These are phyloP conservation scores for Hyppa rectilinea DNA, from an alignment of 2,888 invertebrate species.

Conservation along the genomic window DNA sequence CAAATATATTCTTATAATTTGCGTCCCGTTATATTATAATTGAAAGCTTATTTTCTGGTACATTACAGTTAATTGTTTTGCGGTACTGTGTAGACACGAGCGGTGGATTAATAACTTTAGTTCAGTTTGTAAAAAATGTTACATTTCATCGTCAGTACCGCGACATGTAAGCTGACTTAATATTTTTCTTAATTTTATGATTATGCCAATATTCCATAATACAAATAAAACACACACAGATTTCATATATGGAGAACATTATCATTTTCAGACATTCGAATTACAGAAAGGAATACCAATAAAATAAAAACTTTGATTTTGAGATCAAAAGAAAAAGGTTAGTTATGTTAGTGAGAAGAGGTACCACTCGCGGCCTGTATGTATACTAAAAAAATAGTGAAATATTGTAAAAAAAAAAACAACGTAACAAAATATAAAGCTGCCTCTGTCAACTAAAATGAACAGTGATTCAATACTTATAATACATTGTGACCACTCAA, in stretches of 20 bases:
- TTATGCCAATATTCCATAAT: slow-evolving; percentile 55
- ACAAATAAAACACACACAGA: slow-evolving; percentile 31
- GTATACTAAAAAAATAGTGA: slow-evolving; percentile 30
- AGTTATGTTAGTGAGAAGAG: slow-evolving; percentile 53
- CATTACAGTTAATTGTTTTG: slow-evolving; percentile 30
- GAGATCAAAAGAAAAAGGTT: slow-evolving; percentile 58
- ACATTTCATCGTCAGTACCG: slow-evolving; percentile 8
- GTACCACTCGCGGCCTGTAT: slow-evolving; percentile 25
- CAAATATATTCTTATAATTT: slow-evolving; percentile 56
- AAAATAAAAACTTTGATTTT: slow-evolving; percentile 52
- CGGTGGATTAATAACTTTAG: slow-evolving; percentile 7
- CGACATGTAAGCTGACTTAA: slow-evolving; percentile 23
- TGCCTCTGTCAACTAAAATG: slow-evolving; percentile 47
- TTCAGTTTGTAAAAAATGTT: slow-evolving; percentile 19
- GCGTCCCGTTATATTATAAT: slow-evolving; percentile 58
- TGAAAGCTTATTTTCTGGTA: slow-evolving; percentile 60
- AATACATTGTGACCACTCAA: slow-evolving; percentile 45
- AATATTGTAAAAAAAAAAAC: slow-evolving; percentile 43
- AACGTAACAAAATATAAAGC: slow-evolving; percentile 62
- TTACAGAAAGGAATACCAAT: slow-evolving; percentile 51
- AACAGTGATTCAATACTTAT: slow-evolving; percentile 38
- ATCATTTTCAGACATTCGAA: slow-evolving; percentile 21
- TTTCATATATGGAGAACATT: slow-evolving; percentile 25
- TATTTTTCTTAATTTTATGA: slow-evolving; percentile 37
- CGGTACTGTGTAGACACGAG: slow-evolving; percentile 21